These are phyloP conservation scores for Thymallus thymallus DNA, from an alignment of 2,113 vertebrate species.

Conservation along the genomic window DNA sequence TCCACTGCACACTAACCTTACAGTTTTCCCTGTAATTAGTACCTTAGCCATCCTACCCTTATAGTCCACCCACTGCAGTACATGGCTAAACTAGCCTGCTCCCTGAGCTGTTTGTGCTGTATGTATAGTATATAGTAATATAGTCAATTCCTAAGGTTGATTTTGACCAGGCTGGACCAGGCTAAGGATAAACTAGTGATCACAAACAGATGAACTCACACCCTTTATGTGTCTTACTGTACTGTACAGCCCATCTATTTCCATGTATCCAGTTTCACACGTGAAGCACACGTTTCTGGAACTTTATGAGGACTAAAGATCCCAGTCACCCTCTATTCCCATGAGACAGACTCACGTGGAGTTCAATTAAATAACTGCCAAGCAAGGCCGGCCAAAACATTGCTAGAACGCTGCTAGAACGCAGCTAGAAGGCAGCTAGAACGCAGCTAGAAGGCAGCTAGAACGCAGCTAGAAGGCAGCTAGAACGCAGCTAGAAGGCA, in stretches of 20 bases:
- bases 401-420: background rate
- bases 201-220: background rate
- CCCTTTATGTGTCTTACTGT: background rate
- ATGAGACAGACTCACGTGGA: background rate
- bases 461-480: no score
- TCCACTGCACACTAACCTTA: background rate
- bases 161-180: no score
- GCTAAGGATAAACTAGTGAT: no score
- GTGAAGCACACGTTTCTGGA: background rate
- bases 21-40: background rate
- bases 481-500: no score
- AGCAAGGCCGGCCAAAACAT: background rate
- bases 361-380: conserved; percentile 3
- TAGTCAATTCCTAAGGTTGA: no score
- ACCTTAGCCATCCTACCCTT: no score
- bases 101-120: no score
- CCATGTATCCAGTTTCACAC: background rate
- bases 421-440: no score
- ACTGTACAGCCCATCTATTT: background rate
- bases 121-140: no score
- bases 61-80: background rate
- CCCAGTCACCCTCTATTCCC: no score
- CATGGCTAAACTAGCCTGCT: background rate
- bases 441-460: no score
- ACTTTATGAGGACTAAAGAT: conserved; percentile 2